These are phyloP conservation scores for Periplaneta americana DNA, from an alignment of 1,140 invertebrate genomes.

Conservation along the genomic window DNA sequence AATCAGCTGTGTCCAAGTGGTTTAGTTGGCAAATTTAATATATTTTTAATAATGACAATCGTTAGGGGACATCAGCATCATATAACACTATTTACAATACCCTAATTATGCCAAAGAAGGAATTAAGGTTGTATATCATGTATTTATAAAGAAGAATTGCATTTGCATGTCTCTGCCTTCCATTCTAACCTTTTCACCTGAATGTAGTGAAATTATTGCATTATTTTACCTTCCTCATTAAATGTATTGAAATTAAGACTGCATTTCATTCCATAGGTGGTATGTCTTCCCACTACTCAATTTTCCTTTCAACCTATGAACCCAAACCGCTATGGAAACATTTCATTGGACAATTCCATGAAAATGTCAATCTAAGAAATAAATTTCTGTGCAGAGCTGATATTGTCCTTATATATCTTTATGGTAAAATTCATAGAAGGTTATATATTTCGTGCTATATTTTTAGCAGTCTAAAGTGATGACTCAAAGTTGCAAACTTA, in stretches of 20 bases:
- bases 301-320: too few relatives aligned
- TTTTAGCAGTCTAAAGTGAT: too few relatives aligned
- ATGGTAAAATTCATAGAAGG: too few relatives aligned
- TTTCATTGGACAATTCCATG: too few relatives aligned
- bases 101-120: neutral
- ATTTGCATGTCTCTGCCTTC: neutral
- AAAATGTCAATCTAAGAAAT: too few relatives aligned
- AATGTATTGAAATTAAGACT: neutral
- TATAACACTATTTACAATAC: neutral
- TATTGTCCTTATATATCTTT: too few relatives aligned
- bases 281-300: too few relatives aligned
- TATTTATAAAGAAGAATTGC: neutral
- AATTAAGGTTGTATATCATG: neutral
- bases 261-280: too few relatives aligned
- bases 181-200: neutral
- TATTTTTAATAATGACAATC: neutral
- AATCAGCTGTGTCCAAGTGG: neutral
- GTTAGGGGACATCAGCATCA: neutral
- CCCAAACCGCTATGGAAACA: too few relatives aligned
- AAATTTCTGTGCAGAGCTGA: too few relatives aligned
- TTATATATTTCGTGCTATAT: too few relatives aligned
- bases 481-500: too few relatives aligned
- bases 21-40: neutral
- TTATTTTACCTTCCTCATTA: neutral
- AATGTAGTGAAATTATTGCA: neutral